Base-by-base conservation (phyloP, 2,113 vertebrate genomes). In the Melanostigma gelatinosum region DNA sequence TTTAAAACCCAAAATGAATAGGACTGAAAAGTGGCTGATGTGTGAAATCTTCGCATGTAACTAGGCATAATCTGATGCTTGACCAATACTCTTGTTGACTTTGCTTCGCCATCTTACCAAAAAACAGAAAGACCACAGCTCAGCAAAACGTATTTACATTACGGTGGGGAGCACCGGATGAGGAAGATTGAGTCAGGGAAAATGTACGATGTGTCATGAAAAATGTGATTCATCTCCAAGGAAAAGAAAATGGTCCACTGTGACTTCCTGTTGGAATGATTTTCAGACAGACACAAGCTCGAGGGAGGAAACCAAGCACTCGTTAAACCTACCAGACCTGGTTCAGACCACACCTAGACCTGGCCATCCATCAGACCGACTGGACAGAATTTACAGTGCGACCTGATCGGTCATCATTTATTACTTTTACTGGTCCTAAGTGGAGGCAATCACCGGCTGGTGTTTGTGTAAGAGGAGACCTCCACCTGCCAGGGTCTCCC, bases 361-460 rank as follows among this genome's bases (percentile, higher is more conserved):
- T 68, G 75, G 79, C 89, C 70, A 93, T 93, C 88, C 89, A 92
- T 93, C 92, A 94, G 90, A 60, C 83, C 80, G 88, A 89, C 89
- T 87, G 73, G 82, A 86, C 90, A 87, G 91, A 87, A 94, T 95
- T 95, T 94, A 93, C 88, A 92, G 85, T 91, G 87, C 81, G 89
- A 90, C 84, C 91, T 72, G 89, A 93, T 93, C 88, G 86, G 89
- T 91, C 91, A 91, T 92, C 92, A 94, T 94, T 93, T 92, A 92
- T 94, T 93, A 93, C 89, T 93, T 94, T 94, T 93, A 93, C 91
- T 91, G 90, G 91, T 87, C 90, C 89, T 91, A 87, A 90, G 92
- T 91, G 87, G 87, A 87, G 76, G 86, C 89, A 94, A 92, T 95
- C 87, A 91, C 90, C 71, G 86, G 88, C 90, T 91, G 87, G 85